Base-by-base conservation (phyloP, 1,140 invertebrate genomes). In the Acromyrmex echinatior region DNA sequence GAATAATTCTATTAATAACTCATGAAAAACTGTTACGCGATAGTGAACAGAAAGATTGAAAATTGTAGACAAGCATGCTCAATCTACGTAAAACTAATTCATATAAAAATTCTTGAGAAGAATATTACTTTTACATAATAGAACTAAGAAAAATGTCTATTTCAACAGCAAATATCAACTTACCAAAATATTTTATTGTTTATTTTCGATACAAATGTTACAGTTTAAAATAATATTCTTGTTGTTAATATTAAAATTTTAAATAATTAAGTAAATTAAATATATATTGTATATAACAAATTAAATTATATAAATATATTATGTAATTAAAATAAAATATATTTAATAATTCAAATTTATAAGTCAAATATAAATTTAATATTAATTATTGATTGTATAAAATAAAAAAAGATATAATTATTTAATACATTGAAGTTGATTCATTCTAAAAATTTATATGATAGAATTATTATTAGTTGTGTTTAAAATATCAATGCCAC, bases 251-350 rank as follows among this genome's bases (percentile, higher is more conserved):
- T 70, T 49, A 49, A 70, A 70, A 70, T 45, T 68, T 7, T 3
- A 25, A 49, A 25, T 49, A 49, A 25, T 21, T 49, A 39, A 70
- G 18, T 71, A 18, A 71, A 71, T 39, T 25, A 39, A 31, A 39
- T 66, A 39, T 21, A 14, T 35, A 35, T 35, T 21, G 7, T 39
- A 68, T 51, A 66, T 63, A 65, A 35, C 16, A 35, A 45, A 62
- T 35, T 66, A 14, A 68, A 68, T 68, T 68, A 74, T 68, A 68
- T 21, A 35, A 35, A 35, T 66, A 14, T 45, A 68, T 68, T 39
- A 74, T 68, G 39, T 21, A 68, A 68, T n/a, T 66, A 66, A 21
- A 25, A 39, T 49, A 12, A 49, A 49, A 12, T 12, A 49, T 49
- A 49, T 10, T 49, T 49, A 49, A 21, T 21, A 21, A 21, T 21